A percentile compares a stretch with the other conserved stretches of the same genome.
Conservation (phyloP, 2,888 invertebrate genomes). For the Augiades crinisus region DNA sequence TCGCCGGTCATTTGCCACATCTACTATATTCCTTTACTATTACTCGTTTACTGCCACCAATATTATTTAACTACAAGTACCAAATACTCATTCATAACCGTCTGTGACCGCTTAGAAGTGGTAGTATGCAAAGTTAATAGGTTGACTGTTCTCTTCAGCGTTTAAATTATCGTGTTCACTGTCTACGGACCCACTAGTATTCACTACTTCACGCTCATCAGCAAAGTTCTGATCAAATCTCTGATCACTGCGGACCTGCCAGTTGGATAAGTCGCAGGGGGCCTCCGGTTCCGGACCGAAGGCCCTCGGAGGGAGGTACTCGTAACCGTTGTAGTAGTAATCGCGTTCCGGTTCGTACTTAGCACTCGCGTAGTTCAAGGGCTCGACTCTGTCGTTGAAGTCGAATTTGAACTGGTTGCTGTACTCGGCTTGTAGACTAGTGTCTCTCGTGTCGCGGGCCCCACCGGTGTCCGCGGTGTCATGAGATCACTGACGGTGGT, state of each 20-base stretch:
- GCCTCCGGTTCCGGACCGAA: constrained; percentile 39
- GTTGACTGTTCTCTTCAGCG: constrained; percentile 48
- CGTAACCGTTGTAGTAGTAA: constrained; percentile 33
- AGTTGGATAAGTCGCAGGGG: constrained; percentile 69
- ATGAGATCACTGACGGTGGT: constrained; percentile 71
- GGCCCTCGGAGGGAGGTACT: constrained; percentile 23
- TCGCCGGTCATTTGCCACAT: too few species aligned
- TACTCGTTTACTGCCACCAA: too few species aligned
- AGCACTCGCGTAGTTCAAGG: constrained; percentile 35
- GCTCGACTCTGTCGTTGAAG: not conserved
- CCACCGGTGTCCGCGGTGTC: constrained; percentile 44
- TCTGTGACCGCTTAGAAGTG: constrained; percentile 58
- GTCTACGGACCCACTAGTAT: constrained; percentile 44
- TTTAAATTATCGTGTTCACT: constrained; percentile 41
- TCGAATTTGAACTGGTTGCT: not conserved
- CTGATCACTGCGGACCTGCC: constrained; percentile 41
- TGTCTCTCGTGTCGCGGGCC: constrained; percentile 9
- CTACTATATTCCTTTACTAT: too few species aligned
- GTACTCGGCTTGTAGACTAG: not conserved
- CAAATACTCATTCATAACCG: not conserved
- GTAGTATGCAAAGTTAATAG: constrained; percentile 74
- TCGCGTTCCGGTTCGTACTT: constrained; percentile 32
- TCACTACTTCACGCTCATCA: constrained; percentile 40
- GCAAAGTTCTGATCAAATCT: constrained; percentile 30
- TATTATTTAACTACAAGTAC: not conserved